Conservation (phyloP, 2,113 vertebrate genomes). For the Rhynchopsitta pachyrhyncha region DNA sequence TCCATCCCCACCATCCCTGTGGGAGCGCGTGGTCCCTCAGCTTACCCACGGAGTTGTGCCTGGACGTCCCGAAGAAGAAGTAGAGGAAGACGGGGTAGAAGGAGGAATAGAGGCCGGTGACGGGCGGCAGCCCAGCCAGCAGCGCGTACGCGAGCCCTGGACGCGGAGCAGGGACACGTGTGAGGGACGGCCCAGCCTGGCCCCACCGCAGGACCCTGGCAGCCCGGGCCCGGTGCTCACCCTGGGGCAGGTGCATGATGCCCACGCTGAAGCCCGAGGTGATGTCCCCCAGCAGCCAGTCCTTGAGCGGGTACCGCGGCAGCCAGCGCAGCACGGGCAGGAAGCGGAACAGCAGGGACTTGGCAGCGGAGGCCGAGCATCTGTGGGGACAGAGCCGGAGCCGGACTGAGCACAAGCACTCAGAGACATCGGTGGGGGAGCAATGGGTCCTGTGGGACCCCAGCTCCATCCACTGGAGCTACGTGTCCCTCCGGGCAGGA, state of each 20-base stretch:
- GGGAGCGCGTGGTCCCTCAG: background rate
- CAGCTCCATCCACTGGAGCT: background rate
- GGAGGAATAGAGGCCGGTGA: conserved; percentile 90
- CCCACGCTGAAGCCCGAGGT: conserved; percentile 89
- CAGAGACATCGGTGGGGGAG: background rate
- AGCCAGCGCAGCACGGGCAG: conserved; percentile 89
- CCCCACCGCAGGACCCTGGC: fast-evolving
- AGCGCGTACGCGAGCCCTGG: conserved; percentile 92
- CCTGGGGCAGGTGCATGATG: conserved; percentile 95
- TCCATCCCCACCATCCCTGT: background rate
- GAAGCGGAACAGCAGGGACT: conserved; percentile 67
- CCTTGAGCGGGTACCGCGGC: conserved; percentile 84
- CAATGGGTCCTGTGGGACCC: background rate
- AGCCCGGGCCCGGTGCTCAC: conserved; percentile 64
- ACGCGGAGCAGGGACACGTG: background rate
- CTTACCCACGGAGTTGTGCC: conserved; percentile 92
- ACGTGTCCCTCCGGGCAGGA: background rate
- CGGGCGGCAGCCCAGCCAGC: conserved; percentile 86
- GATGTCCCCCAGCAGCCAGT: conserved; percentile 86
- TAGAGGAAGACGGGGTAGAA: conserved; percentile 91
- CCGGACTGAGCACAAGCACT: background rate
- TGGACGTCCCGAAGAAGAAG: conserved; percentile 91
- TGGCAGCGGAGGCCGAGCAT: conserved; percentile 77
- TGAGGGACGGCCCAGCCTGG: background rate
- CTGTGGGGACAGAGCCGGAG: conserved; percentile 61